phyloP scores from a whole-genome alignment of 2,113 vertebrate species.

The Larimichthys polyactis region DNA sequence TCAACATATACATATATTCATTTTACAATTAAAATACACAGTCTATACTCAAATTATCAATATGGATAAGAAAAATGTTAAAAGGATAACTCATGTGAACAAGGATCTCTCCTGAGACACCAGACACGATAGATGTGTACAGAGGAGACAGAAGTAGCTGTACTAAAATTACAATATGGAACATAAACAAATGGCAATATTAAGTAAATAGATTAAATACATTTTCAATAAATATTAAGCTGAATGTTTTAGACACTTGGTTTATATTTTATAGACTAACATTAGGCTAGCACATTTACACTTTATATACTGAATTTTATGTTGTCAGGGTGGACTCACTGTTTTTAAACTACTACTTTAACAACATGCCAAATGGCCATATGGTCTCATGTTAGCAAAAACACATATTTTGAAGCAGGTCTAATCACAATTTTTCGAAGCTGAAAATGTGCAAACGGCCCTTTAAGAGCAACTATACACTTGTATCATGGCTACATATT shows the following conservation, averaged over 20 bases:
- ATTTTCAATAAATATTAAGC: too few relatives aligned
- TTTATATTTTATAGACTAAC: too few relatives aligned
- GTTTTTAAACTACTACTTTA: neutral
- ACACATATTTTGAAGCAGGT: neutral
- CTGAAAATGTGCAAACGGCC: neutral
- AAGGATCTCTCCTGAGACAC: neutral
- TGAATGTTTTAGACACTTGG: too few relatives aligned
- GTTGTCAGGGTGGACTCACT: neutral
- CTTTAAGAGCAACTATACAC: neutral
- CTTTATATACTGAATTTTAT: too few relatives aligned
- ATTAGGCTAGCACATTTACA: too few relatives aligned
- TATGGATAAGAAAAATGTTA: too few relatives aligned
- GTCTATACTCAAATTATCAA: too few relatives aligned
- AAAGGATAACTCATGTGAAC: neutral
- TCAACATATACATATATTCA: neutral
- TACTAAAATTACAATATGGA: neutral
- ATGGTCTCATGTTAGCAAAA: neutral
- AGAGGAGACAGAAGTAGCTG: neutral
- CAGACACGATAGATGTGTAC: neutral
- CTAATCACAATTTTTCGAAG: neutral
- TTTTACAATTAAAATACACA: neutral
- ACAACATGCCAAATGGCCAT: neutral
- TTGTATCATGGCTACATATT: constrained; percentile 11
- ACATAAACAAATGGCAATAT: neutral
- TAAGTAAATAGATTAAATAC: neutral